phyloP scores from a whole-genome alignment of 2,113 vertebrate genomes.

The Lamprologus tigripictilis region DNA sequence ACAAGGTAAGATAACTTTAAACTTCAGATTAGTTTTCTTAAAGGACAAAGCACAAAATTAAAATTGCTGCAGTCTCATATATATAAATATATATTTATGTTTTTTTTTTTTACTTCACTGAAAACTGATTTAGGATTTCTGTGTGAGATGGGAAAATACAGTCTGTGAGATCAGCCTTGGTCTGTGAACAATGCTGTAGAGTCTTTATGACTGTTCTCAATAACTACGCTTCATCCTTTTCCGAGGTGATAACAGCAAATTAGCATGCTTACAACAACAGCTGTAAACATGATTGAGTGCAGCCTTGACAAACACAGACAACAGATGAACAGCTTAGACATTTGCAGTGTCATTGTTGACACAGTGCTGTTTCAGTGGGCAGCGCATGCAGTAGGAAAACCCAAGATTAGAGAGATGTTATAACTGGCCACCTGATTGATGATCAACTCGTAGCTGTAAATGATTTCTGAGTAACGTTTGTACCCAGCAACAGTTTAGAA shows the following conservation, averaged over 20 bases:
- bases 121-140: neutral
- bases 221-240: neutral
- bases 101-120: neutral
- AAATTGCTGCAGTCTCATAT: neutral
- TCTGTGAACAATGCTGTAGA: neutral
- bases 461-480: neutral
- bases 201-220: neutral
- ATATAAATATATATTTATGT: neutral
- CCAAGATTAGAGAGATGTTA: neutral
- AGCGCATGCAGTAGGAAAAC: neutral
- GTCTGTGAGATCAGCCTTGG: neutral
- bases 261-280: constrained; percentile 21
- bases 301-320: neutral
- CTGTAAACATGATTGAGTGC: constrained; percentile 13
- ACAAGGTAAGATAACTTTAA: neutral
- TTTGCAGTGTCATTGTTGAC: neutral
- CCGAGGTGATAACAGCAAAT: constrained; percentile 15
- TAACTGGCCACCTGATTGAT: neutral
- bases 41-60: neutral
- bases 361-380: neutral
- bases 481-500: neutral
- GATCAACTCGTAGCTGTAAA: neutral
- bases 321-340: neutral
- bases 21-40: neutral
- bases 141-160: neutral